Percentiles rank a stretch among this genome's conserved stretches.
These are phyloP conservation scores for Sakesphorus luctuosus DNA, from an alignment of 2,113 vertebrate species.

Conservation along the genomic window DNA sequence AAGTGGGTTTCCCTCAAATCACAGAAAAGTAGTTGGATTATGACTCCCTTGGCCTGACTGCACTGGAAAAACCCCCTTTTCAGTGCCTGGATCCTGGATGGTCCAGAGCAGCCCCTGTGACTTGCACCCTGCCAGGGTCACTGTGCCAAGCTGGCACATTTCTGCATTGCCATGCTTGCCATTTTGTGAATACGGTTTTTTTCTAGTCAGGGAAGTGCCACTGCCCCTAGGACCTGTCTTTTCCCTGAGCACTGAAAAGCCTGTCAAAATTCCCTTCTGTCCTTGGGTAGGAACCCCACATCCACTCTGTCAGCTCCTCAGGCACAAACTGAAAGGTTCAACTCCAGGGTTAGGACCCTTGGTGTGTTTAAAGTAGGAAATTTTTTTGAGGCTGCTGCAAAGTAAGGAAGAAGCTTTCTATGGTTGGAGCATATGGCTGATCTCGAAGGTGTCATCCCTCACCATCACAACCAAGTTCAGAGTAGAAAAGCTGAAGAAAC, in stretches of 20 bases:
- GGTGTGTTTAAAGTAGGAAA: neutral
- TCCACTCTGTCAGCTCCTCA: neutral
- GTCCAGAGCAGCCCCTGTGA: neutral
- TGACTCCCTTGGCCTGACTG: neutral
- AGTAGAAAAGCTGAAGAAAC: neutral
- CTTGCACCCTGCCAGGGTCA: neutral
- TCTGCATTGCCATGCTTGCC: neutral
- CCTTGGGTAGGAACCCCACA: neutral
- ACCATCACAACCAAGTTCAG: neutral
- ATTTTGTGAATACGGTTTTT: neutral
- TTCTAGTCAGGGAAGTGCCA: neutral
- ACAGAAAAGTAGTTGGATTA: neutral
- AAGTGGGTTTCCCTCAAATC: neutral
- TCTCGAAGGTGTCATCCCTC: neutral
- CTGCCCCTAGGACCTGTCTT: neutral
- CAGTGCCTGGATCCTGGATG: neutral
- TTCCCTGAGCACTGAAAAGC: neutral
- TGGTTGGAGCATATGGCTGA: neutral
- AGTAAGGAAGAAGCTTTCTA: neutral
- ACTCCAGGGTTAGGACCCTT: neutral
- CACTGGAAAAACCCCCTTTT: neutral
- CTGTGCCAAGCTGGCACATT: neutral
- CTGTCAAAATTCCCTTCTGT: neutral
- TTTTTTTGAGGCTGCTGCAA: neutral
- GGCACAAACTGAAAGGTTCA: neutral